Evolutionary conservation across 2,888 invertebrate species (phyloP), one percentile per base, ranked within the genome.

Genomic region (Rutpela maculata): DNA sequence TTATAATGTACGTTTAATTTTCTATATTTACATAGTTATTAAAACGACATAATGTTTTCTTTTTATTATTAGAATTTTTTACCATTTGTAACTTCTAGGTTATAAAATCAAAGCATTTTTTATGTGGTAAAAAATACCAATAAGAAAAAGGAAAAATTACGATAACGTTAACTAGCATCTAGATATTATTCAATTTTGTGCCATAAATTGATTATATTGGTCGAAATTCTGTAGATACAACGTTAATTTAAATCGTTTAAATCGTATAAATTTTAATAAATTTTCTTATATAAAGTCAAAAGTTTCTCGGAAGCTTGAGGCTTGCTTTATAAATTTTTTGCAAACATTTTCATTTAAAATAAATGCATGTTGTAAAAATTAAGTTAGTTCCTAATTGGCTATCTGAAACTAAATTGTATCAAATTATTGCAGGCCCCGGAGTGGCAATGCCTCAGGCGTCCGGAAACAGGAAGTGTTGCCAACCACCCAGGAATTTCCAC

Each of bases 361-460:
- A 38, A 31, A 67, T 69, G 65, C 73, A 75, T 72, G 67, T 65
- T 68, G 18, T 65, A 65, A 50, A 18, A 74, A 38, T 73, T 43
- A 26, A 63, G 11, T 50, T 55, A 63, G 26, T 31, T 55, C 9
- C 50, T 50, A 79, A 83, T 83, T 84, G 84, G 83, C 82, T 74
- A 75, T 67, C 56, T 78, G 75, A 75, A 82, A 82, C 80, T 80
- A 83, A 82, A 78, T 82, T 78, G 80, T 84, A 81, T 84, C 80
- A 84, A 86, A 88, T 88, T 85, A 84, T 88, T 89, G 72, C 89
- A 88, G 88, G 88, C 85, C 84, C 85, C 86, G 84, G 81, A 85
- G 74, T 78, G 78, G 76, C 79, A 85, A 85, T 82, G 87, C 88
- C 88, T 87, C 87, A 87, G 85, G 87, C 87, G 84, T 87, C 87